These are phyloP conservation scores for Ammospiza caudacuta DNA, from an alignment of 2,113 vertebrate species.

Conservation along the genomic window DNA sequence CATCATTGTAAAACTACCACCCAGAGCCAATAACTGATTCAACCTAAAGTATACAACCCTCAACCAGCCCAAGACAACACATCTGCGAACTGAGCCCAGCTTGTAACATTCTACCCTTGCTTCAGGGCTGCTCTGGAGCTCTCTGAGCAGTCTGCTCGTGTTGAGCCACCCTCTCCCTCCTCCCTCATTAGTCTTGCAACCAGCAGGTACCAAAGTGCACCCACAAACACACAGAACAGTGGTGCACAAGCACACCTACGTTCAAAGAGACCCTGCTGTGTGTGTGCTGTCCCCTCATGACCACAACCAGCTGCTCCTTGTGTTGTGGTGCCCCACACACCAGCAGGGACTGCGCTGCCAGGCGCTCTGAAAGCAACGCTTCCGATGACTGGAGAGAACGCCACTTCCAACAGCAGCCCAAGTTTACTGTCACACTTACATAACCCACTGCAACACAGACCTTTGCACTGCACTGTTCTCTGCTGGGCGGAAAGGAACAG, in stretches of 20 bases:
- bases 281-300: not conserved
- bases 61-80: not conserved
- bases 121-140: accelerated
- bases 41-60: not conserved
- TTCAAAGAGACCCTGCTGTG: not conserved
- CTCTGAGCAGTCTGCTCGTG: not conserved
- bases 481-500: not conserved
- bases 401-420: not conserved
- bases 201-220: not conserved
- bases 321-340: not conserved
- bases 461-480: not conserved
- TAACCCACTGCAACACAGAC: not conserved
- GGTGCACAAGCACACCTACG: accelerated
- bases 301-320: not conserved
- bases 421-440: not conserved
- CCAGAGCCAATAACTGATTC: not conserved
- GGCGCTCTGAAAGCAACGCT: not conserved
- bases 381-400: accelerated
- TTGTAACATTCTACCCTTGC: not conserved
- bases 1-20: not conserved
- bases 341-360: not conserved
- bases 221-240: not conserved
- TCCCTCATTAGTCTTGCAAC: not conserved
- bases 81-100: not conserved
- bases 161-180: not conserved